These are phyloP conservation scores for Eulithis prunata DNA, from an alignment of 2,888 invertebrate species.

Conservation along the genomic window DNA sequence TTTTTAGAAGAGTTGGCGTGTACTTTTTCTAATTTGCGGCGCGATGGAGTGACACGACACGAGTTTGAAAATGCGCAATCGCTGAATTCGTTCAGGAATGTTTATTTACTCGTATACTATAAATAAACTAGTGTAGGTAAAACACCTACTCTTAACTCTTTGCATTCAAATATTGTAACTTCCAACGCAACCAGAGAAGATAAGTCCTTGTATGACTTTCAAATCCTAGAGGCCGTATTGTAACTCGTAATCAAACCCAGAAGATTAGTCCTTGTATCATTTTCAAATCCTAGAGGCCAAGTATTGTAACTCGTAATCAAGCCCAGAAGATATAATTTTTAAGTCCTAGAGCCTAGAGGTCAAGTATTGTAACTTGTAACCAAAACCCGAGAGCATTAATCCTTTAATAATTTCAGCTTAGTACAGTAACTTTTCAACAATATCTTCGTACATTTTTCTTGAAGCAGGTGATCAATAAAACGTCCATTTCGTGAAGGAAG, in stretches of 20 bases:
- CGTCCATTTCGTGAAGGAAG: slow-evolving; percentile 37
- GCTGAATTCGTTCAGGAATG: slow-evolving; percentile 51
- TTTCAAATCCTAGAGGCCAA: too few species aligned
- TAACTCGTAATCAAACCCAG: too few species aligned
- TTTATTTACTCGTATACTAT: slow-evolving; percentile 42
- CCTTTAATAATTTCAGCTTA: neutral
- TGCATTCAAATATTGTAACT: too few species aligned
- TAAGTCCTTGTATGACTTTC: too few species aligned
- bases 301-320: too few species aligned
- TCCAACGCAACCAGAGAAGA: too few species aligned
- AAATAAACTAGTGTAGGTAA: slow-evolving; percentile 27
- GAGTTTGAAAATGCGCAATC: slow-evolving; percentile 54
- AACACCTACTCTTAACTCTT: neutral
- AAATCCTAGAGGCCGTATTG: too few species aligned
- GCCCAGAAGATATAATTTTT: too few species aligned
- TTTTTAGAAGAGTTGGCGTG: slow-evolving; percentile 62
- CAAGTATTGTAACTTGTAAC: too few species aligned
- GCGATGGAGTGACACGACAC: slow-evolving; percentile 57
- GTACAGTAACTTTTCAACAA: neutral
- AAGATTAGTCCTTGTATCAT: neutral
- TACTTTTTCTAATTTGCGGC: slow-evolving; percentile 25
- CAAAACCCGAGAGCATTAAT: too few species aligned
- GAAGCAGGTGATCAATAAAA: slow-evolving; percentile 28
- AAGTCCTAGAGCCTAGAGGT: too few species aligned
- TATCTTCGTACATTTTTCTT: slow-evolving; percentile 10